phyloP scores from a whole-genome alignment of 2,888 invertebrate genomes.

The Troilus luridus region DNA sequence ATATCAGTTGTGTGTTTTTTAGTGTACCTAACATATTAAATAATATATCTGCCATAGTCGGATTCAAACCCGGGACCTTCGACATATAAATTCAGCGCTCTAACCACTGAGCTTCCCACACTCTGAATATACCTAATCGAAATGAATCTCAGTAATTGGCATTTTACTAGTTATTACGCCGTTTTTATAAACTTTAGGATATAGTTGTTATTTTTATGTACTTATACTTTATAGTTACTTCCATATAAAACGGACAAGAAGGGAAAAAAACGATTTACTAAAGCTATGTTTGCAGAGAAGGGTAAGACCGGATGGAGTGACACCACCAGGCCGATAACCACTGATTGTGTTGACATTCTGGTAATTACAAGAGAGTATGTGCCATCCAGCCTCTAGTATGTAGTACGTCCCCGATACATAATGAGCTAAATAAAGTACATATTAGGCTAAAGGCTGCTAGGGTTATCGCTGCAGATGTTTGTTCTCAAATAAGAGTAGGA shows the following conservation, averaged over 20 bases:
- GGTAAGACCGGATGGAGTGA: neutral
- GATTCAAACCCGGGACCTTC: too few relatives aligned
- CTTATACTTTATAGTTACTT: neutral
- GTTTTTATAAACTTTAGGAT: neutral
- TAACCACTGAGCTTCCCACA: too few relatives aligned
- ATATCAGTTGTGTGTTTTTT: too few relatives aligned
- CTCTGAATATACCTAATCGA: too few relatives aligned
- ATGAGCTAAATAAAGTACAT: conserved; percentile 63
- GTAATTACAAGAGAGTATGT: conserved; percentile 45
- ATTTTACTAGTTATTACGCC: too few relatives aligned
- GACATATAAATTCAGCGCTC: too few relatives aligned
- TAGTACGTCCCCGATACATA: conserved; percentile 51
- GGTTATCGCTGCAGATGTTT: conserved; percentile 63
- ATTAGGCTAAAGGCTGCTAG: conserved; percentile 60
- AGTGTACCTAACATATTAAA: too few relatives aligned
- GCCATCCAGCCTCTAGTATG: neutral
- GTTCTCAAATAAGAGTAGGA: conserved; percentile 64
- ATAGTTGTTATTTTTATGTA: neutral
- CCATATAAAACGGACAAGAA: neutral
- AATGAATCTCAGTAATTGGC: too few relatives aligned
- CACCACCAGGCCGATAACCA: conserved; percentile 24
- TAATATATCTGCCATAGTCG: too few relatives aligned
- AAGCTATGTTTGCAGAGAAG: conserved; percentile 33
- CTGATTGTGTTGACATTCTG: conserved; percentile 50
- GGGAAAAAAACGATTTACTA: neutral